Conservation (phyloP, 2,797 vertebrate species). For the Notolepis coatsorum region DNA sequence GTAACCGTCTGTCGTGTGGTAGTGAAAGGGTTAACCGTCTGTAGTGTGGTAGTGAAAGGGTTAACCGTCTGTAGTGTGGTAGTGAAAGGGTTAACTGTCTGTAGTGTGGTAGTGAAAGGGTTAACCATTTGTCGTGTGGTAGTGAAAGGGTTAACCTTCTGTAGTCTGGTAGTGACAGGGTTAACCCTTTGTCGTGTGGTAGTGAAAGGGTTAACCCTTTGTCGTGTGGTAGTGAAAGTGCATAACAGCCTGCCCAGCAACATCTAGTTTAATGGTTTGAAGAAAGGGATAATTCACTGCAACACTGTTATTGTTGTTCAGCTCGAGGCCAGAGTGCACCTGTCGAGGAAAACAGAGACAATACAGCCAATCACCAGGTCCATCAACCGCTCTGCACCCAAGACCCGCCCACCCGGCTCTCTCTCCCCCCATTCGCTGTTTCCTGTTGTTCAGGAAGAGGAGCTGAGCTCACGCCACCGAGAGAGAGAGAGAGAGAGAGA, state of each 20-base stretch:
- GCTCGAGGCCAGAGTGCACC: slow-evolving; percentile 57
- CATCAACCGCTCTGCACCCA: slow-evolving; percentile 62
- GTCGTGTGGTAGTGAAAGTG: too few species aligned
- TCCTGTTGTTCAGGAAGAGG: slow-evolving; percentile 80
- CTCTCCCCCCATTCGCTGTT: slow-evolving; percentile 52
- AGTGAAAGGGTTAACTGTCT: too few species aligned
- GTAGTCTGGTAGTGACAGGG: too few species aligned
- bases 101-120: too few species aligned
- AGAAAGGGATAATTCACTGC: slow-evolving; percentile 31
- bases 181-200: too few species aligned
- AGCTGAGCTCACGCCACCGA: slow-evolving; percentile 67
- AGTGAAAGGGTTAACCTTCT: too few species aligned
- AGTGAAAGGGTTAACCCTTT: too few species aligned
- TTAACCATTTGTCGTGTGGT: too few species aligned
- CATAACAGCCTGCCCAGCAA: background rate
- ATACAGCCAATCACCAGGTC: slow-evolving; percentile 67
- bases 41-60: too few species aligned
- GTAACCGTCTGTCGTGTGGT: too few species aligned
- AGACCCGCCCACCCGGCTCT: slow-evolving; percentile 47
- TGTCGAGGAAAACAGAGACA: slow-evolving; percentile 76
- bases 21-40: too few species aligned
- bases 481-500: slow-evolving; percentile 34
- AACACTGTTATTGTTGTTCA: slow-evolving; percentile 40
- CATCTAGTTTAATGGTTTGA: slow-evolving; percentile 17
- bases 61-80: too few species aligned